Percentiles rank a stretch among this genome's conserved stretches.
These are phyloP conservation scores for Tenualosa ilisha DNA, from an alignment of 2,797 vertebrate species.

Conservation along the genomic window DNA sequence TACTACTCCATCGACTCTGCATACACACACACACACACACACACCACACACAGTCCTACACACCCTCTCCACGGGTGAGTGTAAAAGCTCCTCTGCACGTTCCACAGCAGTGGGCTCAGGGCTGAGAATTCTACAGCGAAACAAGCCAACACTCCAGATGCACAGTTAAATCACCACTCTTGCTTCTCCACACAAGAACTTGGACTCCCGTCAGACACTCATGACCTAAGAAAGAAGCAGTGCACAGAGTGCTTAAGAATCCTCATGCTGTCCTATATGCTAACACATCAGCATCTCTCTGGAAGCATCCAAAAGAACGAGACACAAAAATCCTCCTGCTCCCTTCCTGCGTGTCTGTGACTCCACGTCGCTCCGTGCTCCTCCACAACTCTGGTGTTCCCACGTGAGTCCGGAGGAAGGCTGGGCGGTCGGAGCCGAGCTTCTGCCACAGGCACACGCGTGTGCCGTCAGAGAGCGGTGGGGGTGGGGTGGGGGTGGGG, in stretches of 20 bases:
- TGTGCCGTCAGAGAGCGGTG: not conserved
- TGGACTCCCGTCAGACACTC: not conserved
- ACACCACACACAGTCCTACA: conserved; percentile 27
- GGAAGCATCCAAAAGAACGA: not conserved
- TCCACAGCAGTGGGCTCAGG: not conserved
- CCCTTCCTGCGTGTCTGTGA: not conserved
- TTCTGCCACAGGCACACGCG: not conserved
- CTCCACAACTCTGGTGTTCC: not conserved
- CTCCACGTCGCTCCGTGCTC: no score
- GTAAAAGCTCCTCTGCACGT: not conserved
- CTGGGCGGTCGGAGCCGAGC: not conserved
- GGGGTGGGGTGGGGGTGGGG: no score
- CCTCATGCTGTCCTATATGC: not conserved
- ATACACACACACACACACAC: conserved; percentile 27
- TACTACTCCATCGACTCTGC: conserved; percentile 54
- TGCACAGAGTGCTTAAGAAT: not conserved
- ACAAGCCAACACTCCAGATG: not conserved
- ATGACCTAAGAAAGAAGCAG: not conserved
- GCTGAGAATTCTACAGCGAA: not conserved
- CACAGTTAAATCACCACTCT: not conserved
- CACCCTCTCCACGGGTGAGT: conserved; percentile 14
- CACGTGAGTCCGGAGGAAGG: not conserved
- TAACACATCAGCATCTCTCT: not conserved
- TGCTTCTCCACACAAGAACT: not conserved
- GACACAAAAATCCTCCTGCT: not conserved